These are phyloP conservation scores for Nematostella vectensis DNA, from an alignment of 92 coral and sea anemone species.

Conservation along the genomic window DNA sequence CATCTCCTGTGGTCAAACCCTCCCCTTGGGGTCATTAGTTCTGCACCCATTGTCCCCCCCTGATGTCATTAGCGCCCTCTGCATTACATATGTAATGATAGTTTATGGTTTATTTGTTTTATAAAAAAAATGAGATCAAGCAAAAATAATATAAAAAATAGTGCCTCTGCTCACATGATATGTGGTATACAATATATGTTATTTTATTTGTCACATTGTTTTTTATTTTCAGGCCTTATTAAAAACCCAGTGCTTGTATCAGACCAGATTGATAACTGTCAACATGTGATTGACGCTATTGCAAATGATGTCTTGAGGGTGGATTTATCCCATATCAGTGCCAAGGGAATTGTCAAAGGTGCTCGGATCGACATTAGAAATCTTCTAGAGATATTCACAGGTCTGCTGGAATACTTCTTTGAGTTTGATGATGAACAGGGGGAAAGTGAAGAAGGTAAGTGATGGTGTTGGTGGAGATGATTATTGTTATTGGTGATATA, in stretches of 20 bases:
- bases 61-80: too few relatives aligned
- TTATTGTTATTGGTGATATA: background rate
- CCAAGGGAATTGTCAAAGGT: constrained; percentile 58
- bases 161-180: too few relatives aligned
- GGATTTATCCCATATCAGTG: constrained; percentile 87
- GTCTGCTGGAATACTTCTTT: constrained; percentile 81
- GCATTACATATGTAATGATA: too few relatives aligned
- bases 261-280: constrained; percentile 64
- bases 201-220: background rate
- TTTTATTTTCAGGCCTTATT: constrained; percentile 41
- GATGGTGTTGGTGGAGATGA: background rate
- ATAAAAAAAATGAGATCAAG: background rate
- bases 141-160: too few relatives aligned
- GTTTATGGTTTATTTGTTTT: too few relatives aligned
- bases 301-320: constrained; percentile 75
- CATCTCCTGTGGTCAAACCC: too few relatives aligned
- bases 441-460: constrained; percentile 26
- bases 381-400: constrained; percentile 90
- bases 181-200: too few relatives aligned
- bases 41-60: too few relatives aligned
- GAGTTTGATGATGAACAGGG: constrained; percentile 64
- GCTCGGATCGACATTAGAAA: constrained; percentile 59
- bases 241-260: constrained; percentile 50
- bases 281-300: constrained; percentile 61
- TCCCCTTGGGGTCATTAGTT: too few relatives aligned